phyloP scores from a whole-genome alignment of 2,888 invertebrate species.

The Tiliacea aurago region DNA sequence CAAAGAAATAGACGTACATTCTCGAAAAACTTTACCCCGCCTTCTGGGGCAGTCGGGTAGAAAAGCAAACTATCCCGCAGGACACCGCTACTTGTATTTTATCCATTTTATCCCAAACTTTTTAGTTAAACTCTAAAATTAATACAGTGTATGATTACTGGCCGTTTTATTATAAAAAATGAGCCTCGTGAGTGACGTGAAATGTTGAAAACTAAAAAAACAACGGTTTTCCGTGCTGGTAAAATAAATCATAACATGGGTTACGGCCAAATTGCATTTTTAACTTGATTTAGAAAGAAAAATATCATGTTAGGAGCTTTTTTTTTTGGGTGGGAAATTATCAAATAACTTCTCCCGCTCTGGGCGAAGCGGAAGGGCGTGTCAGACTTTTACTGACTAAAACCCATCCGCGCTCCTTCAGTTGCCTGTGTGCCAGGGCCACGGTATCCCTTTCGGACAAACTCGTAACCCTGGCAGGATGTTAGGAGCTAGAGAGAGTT shows the following conservation, averaged over 20 bases:
- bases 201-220: slow-evolving; percentile 47
- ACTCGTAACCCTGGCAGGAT: too few species aligned
- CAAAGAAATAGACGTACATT: too few species aligned
- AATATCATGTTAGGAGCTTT: not conserved
- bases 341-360: too few species aligned
- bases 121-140: slow-evolving; percentile 16
- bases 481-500: too few species aligned
- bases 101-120: not conserved
- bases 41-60: too few species aligned
- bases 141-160: slow-evolving; percentile 19
- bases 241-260: slow-evolving; percentile 53
- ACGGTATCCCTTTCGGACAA: too few species aligned
- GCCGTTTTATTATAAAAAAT: slow-evolving; percentile 24
- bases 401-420: too few species aligned
- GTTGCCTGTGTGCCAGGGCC: too few species aligned
- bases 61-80: not conserved
- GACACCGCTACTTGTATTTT: not conserved
- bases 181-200: slow-evolving; percentile 41
- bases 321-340: too few species aligned
- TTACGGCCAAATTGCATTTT: slow-evolving; percentile 44
- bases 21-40: too few species aligned
- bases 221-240: slow-evolving; percentile 17
- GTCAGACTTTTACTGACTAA: too few species aligned
- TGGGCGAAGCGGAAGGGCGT: too few species aligned
- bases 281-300: slow-evolving; percentile 43